Base-by-base conservation (phyloP, 2,888 invertebrate genomes). In the Nematopogon swammerdamellus region DNA sequence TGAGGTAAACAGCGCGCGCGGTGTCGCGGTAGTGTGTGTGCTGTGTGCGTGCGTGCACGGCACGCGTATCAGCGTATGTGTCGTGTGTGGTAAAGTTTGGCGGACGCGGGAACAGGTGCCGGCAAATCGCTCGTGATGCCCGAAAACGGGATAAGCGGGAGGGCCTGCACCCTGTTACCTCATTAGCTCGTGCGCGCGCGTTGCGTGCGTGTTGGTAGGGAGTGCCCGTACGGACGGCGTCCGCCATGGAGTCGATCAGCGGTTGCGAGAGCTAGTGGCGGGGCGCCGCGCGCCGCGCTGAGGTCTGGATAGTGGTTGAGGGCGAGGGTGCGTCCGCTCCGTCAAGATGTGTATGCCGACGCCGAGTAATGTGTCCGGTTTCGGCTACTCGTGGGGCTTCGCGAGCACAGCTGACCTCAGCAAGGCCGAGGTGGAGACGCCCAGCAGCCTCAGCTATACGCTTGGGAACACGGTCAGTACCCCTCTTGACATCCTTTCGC, bases 261-360 rank as follows among this genome's bases (percentile, higher is more conserved):
- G 36, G 3, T 36, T 14, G 36, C 36, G 36, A 6, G 25, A 36
- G 36, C 36, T 36, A 36, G 36, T 36, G 11, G 36, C 36, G 3
- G 10, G 25, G 25, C 25, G 36, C 14, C 36, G 36, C 3, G 11
- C 11, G 11, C 8, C 4, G 36, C 11, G 36, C 25, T 36, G 36
- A 6, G 25, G 25, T 6, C 5, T 25, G 25, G 8, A 25, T 8
- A 25, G 25, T 25, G 25, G 36, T 36, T 36, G 36, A 6, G 8
- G 11, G 36, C 14, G 36, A 14, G 36, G 59, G 59, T 58, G 51
- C 56, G 43, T 36, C n/a, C 2, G 45, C 10, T 14, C 29, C 30
- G 44, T 62, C 58, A 80, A 71, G 65, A 80, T 80, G 80, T 80
- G 80, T 74, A 80, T 80, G 80, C 80, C 80, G 58, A 80, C 79